Percentiles rank a stretch among this genome's conserved stretches.
phyloP scores from a whole-genome alignment of 2,888 invertebrate species.

The Stegophylla sp. region DNA sequence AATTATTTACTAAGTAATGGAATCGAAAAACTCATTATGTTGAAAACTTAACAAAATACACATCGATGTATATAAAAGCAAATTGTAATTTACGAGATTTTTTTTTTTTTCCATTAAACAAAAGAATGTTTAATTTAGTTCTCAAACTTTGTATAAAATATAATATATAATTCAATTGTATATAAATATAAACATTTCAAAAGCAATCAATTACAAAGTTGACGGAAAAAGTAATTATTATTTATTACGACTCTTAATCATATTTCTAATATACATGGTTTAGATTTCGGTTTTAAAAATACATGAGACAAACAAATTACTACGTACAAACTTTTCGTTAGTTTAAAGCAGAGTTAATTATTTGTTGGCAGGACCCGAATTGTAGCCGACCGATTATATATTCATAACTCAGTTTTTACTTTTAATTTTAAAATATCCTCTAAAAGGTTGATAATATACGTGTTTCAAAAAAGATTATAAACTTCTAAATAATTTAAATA shows the following conservation, averaged over 20 bases:
- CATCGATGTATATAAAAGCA: background rate
- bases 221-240: background rate
- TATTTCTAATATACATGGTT: slow-evolving; percentile 1
- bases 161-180: slow-evolving; percentile 24
- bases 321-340: slow-evolving; percentile 30
- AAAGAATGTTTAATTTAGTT: background rate
- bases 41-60: background rate
- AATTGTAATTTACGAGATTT: background rate
- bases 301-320: slow-evolving; percentile 28
- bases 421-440: slow-evolving; percentile 40
- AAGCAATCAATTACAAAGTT: slow-evolving; percentile 12
- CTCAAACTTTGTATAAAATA: background rate
- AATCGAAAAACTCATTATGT: slow-evolving; percentile 1
- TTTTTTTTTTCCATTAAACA: background rate
- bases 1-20: too few species aligned
- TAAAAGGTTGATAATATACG: slow-evolving; percentile 29
- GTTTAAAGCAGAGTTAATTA: slow-evolving; percentile 38
- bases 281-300: slow-evolving; percentile 39
- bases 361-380: slow-evolving; percentile 36
- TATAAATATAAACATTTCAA: background rate
- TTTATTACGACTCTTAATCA: background rate
- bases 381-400: slow-evolving; percentile 17
- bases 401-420: slow-evolving; percentile 35
- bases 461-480: slow-evolving; percentile 6
- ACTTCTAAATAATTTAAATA: slow-evolving; percentile 15